A percentile compares a stretch with the other conserved stretches of the same genome.
These are phyloP conservation scores for Agrilus mali DNA, from an alignment of 2,888 invertebrate species.

Conservation along the genomic window DNA sequence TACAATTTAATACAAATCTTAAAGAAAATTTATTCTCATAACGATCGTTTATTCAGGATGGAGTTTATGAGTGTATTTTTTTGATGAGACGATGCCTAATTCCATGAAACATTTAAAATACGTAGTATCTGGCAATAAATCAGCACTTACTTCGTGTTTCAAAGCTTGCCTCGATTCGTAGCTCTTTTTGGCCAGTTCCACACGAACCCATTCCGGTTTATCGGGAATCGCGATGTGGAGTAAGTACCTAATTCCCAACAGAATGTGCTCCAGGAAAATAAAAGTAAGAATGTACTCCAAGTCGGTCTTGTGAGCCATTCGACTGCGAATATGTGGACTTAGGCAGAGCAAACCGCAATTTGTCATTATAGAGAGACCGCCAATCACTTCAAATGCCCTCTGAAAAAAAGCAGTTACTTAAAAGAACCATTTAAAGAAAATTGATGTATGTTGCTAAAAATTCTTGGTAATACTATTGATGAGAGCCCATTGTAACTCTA, in stretches of 20 bases:
- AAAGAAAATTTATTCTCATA: too few species aligned
- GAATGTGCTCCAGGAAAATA: slow-evolving; percentile 55
- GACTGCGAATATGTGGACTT: slow-evolving; percentile 45
- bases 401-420: slow-evolving; percentile 26
- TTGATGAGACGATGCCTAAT: too few species aligned
- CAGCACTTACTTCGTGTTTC: slow-evolving; percentile 38
- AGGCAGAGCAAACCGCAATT: slow-evolving; percentile 62
- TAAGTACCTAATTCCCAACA: slow-evolving; percentile 49
- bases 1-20: too few species aligned
- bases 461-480: too few species aligned
- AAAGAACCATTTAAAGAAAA: too few species aligned
- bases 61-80: too few species aligned
- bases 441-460: too few species aligned
- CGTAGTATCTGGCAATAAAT: slow-evolving; percentile 1
- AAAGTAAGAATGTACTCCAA: slow-evolving; percentile 47
- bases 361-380: slow-evolving; percentile 55
- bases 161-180: slow-evolving; percentile 50
- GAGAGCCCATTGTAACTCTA: too few species aligned
- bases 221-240: slow-evolving; percentile 58
- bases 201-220: slow-evolving; percentile 53
- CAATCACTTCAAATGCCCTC: slow-evolving; percentile 54
- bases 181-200: slow-evolving; percentile 46
- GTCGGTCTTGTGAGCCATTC: slow-evolving; percentile 17
- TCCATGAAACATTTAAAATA: not conserved
- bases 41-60: too few species aligned